Evolutionary conservation across 2,797 vertebrate genomes (phyloP).

Genomic region (Pangasius krempfi): DNA sequence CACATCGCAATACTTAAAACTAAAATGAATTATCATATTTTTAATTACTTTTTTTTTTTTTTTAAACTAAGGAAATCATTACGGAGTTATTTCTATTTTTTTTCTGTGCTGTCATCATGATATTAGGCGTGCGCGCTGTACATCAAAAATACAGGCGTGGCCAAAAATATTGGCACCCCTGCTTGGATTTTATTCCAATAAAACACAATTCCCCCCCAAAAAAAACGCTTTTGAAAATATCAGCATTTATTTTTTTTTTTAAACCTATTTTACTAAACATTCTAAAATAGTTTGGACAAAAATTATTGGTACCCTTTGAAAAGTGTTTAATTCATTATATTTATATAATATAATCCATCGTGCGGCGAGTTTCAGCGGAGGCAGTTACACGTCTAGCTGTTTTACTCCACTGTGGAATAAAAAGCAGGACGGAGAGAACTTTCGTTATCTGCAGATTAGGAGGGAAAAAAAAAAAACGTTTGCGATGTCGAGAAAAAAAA

Average conservation of each 20-base stretch:
- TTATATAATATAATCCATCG: too few species aligned
- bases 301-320: not conserved
- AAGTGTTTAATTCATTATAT: too few species aligned
- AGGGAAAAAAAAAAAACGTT: not conserved
- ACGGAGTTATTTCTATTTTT: not conserved
- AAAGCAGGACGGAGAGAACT: too few species aligned
- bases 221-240: too few species aligned
- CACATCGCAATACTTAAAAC: not conserved
- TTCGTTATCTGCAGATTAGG: not conserved
- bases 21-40: too few species aligned
- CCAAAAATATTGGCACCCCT: not conserved
- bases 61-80: too few species aligned
- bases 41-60: too few species aligned
- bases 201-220: not conserved
- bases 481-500: conserved; percentile 13
- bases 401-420: too few species aligned
- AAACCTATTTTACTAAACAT: not conserved
- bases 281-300: not conserved
- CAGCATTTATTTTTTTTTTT: not conserved
- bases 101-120: not conserved
- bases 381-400: too few species aligned
- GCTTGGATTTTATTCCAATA: not conserved
- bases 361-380: too few species aligned
- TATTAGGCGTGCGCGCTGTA: not conserved
- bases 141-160: not conserved